These are phyloP conservation scores for Ormyrus pomaceus DNA, from an alignment of 2,888 invertebrate species.

Conservation along the genomic window DNA sequence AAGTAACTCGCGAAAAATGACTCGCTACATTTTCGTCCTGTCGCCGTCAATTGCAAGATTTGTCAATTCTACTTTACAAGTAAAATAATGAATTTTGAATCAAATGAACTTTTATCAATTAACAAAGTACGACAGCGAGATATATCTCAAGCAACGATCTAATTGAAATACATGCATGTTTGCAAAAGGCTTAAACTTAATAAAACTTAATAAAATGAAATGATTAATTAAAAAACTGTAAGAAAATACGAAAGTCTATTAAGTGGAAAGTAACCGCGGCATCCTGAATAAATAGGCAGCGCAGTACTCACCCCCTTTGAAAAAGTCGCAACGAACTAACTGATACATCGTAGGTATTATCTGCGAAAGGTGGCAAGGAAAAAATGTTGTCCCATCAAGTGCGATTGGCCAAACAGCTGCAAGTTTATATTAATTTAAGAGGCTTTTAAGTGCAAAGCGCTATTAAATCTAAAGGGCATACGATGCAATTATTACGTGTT, in stretches of 20 bases:
- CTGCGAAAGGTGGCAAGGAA: background rate
- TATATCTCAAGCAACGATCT: no score
- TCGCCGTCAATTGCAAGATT: slow-evolving; percentile 15
- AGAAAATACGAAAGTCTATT: background rate
- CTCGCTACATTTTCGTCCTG: background rate
- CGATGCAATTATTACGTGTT: slow-evolving; percentile 40
- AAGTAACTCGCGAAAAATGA: slow-evolving; percentile 33
- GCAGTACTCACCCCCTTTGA: background rate
- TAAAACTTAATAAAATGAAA: no score
- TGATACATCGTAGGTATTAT: slow-evolving; percentile 1
- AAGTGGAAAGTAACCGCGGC: background rate
- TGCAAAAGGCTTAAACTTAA: no score
- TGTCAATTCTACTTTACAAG: slow-evolving; percentile 29
- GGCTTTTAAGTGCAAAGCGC: slow-evolving; percentile 13
- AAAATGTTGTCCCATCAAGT: background rate
- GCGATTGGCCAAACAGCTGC: background rate
- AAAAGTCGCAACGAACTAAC: background rate
- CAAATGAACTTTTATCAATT: slow-evolving; percentile 27
- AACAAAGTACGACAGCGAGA: background rate
- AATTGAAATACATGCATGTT: no score
- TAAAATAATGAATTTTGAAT: slow-evolving; percentile 9
- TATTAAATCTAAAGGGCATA: slow-evolving; percentile 13
- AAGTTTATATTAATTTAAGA: slow-evolving; percentile 29
- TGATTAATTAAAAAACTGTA: background rate
- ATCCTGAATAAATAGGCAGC: slow-evolving; percentile 20